Evolutionary conservation across 2,888 invertebrate genomes (phyloP), one percentile per base, ranked within the genome.

Genomic region (Choreutis nemorana): DNA sequence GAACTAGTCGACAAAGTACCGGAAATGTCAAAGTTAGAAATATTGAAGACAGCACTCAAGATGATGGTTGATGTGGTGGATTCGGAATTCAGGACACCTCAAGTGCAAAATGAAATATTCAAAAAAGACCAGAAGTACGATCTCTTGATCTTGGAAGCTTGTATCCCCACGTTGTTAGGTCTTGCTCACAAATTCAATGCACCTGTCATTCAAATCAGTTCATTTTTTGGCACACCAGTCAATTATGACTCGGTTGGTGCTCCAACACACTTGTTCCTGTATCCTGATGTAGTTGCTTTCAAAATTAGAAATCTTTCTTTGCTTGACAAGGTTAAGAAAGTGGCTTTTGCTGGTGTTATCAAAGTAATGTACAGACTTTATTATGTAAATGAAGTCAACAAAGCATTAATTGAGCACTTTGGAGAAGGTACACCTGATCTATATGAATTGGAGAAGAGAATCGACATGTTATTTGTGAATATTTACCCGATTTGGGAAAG

Each of bases 141-240:
- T n/a, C n/a, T n/a, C n/a, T n/a, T n/a, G n/a, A n/a, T n/a, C n/a
- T n/a, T n/a, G n/a, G n/a, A n/a, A n/a, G n/a, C n/a, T n/a, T n/a
- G n/a, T n/a, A n/a, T n/a, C n/a, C n/a, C n/a, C n/a, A n/a, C n/a
- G n/a, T n/a, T n/a, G n/a, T n/a, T n/a, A n/a, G 39, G 34, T 2
- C 38, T 49, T 3, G 37, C 47, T 0, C 44, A 57, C 21, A 16
- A 51, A 0, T 50, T 42, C 14, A 51, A 57, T 23, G 50, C 42
- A 1, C 58, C 59, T 0, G 39, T 49, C 0, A 49, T 61, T n/a
- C 41, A 36, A 23, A 28, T 59, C 1, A 59, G 50, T 34, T 54
- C 60, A 1, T 44, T 57, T 22, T 52, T 54, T 1, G 31, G 34
- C 1, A 13, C 34, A 3, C 14, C 23, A 7, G 30, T 27, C 1